Base-by-base conservation (phyloP, 2,888 invertebrate genomes). In the Chironomus tentans region DNA sequence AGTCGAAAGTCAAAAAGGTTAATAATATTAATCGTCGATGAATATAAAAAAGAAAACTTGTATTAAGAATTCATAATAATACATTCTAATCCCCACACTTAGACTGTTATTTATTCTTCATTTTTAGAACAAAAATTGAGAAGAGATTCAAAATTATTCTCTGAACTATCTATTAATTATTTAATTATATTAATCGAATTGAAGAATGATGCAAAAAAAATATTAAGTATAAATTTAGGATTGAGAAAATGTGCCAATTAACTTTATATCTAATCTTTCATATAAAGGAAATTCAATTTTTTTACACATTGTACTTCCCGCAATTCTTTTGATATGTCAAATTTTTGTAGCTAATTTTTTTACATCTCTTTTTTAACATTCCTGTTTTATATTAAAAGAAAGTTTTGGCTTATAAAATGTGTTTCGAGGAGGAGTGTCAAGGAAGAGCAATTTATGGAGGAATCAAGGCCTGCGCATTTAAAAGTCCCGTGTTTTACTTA, bases 91-190 rank as follows among this genome's bases (percentile, higher is more conserved):
- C 38, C 38, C 10, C 56, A 56, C 56, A 18, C 7, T 56, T 65
- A 65, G 65, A 65, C 65, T 65, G 65, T 65, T 65, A 65, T 65
- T 65, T 65, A 65, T 65, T 65, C 65, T 65, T 65, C 65, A 56
- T 56, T 56, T 38, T 56, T 56, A 56, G 56, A 56, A 56, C 65
- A 65, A 65, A 65, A 22, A 15, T 56, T 65, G 65, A 24, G 22
- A 15, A 56, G 15, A 65, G 24, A 65, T 65, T 65, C n/a, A 24
- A 65, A 65, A 13, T 13, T 65, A 12, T 65, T 65, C 65, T 24
- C 65, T 65, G n/a, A 56, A 13, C 12, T 56, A 15, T 56, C 56
- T 56, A 56, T 15, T 15, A 56, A 18, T 15, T n/a, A 56, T 56
- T 56, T 18, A 18, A 56, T 56, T 24, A 21, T 5, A 65, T 21